These are phyloP conservation scores for crab-eating macaque (Macaca fascicularis) DNA, from an alignment of 2,113 vertebrate species.

Conservation along the genomic window T2T-MFA8v1.1 NC_088379.1:68674001-68674500, in stretches of 20 bases:
- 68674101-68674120: background rate
- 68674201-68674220: background rate
- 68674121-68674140: background rate
- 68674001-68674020: background rate
- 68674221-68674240: background rate
- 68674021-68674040: background rate
- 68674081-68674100: background rate
- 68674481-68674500: no score
- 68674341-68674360: background rate
- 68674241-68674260: background rate
- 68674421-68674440: no score
- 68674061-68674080: background rate
- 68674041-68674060: background rate
- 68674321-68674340: background rate
- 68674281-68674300: background rate
- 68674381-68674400: background rate
- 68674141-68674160: background rate
- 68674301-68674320: background rate
- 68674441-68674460: no score
- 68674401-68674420: background rate
- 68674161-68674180: background rate
- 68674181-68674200: background rate
- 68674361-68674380: background rate
- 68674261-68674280: background rate
- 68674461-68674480: no score